phyloP scores from a whole-genome alignment of 2,797 vertebrate genomes.

The Eospalax fontanierii region DNA sequence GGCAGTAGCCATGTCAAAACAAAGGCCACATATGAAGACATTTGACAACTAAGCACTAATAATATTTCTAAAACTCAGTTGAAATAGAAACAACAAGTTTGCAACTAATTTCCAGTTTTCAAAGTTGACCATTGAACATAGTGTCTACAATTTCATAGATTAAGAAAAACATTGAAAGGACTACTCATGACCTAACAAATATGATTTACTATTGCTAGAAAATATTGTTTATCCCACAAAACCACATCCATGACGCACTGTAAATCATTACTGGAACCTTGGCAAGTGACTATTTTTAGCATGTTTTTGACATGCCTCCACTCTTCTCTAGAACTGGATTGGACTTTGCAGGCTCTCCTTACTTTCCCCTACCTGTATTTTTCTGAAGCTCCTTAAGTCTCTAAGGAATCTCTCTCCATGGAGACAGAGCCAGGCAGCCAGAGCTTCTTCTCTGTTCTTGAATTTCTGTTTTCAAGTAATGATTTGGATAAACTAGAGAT shows the following conservation, averaged over 20 bases:
- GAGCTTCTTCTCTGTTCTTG: slow-evolving; percentile 74
- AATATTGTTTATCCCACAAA: not conserved
- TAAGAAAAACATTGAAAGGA: not conserved
- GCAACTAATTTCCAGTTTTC: not conserved
- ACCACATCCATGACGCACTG: not conserved
- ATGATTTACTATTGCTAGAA: not conserved
- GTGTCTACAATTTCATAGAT: not conserved
- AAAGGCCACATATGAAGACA: not conserved
- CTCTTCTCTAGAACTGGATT: slow-evolving; percentile 54
- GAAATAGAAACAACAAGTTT: not conserved
- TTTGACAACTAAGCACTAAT: not conserved
- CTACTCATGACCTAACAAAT: not conserved
- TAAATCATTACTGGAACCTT: slow-evolving; percentile 18
- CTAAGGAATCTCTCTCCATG: slow-evolving; percentile 68
- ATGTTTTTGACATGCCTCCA: slow-evolving; percentile 4
- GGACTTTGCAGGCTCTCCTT: slow-evolving; percentile 60
- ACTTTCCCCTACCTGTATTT: slow-evolving; percentile 74
- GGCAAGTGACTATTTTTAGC: not conserved
- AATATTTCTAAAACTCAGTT: not conserved
- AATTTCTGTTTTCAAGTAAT: slow-evolving; percentile 78
- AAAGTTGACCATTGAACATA: not conserved
- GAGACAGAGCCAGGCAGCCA: slow-evolving; percentile 75
- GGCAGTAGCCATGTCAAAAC: not conserved
- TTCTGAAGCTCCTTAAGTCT: slow-evolving; percentile 59
- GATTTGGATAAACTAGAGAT: slow-evolving; percentile 67